Evolutionary conservation across 2,888 invertebrate species (phyloP), one percentile per base, ranked within the genome.

Genomic region (Orthosia incerta): DNA sequence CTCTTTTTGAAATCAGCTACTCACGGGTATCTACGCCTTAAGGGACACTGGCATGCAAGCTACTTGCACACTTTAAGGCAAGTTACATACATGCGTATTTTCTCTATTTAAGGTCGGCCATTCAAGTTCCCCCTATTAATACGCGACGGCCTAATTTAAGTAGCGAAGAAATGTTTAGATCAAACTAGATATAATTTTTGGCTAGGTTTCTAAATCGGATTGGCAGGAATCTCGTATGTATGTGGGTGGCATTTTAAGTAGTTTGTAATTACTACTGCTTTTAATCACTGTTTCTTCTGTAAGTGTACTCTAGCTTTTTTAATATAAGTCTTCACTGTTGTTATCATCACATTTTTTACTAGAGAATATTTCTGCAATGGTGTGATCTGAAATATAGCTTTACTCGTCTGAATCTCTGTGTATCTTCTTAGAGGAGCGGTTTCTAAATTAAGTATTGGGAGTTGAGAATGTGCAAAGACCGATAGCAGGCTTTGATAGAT

Each of bases 81-180:
- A 39, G 39, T 39, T 39, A 39, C 39, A 39, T 0, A 1, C 39
- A 39, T 9, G 1, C 39, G 39, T 39, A 39, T 9, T 39, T 39
- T 39, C 39, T 39, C 39, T 39, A 3, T 39, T 9, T 79, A 76
- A 70, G 56, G 76, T 70, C 78, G 82, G 86, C 87, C 83, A 83
- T 87, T 73, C 53, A 84, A 79, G 79, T 84, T 88, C 88, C 87
- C 84, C 87, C 87, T 86, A 86, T 76, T 67, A 75, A 71, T 63
- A 82, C 62, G 50, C 84, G 64, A 80, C 84, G 86, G 86, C 86
- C 86, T 86, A 86, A 86, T 83, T 84, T 87, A 86, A 86, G 86
- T 86, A 86, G 86, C 78, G 70, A 86, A 84, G 71, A 79, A 76
- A 79, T 63, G 61, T 84, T 74, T 82, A 82, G 86, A 84, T 70